A percentile compares a stretch with the other conserved stretches of the same genome.
phyloP scores from a whole-genome alignment of 2,888 invertebrate species.

The Anorthoa munda region DNA sequence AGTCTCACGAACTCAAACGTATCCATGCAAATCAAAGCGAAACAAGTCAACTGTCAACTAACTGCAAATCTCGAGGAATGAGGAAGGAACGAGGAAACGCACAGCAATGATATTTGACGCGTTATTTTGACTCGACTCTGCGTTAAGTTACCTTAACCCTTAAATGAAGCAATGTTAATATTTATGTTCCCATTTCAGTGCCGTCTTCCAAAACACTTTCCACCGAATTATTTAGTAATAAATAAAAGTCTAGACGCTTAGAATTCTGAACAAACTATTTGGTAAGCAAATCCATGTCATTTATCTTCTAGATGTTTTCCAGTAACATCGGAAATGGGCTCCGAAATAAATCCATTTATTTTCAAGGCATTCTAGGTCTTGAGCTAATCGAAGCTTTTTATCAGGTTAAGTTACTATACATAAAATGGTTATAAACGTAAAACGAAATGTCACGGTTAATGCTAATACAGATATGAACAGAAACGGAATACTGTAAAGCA shows the following conservation, averaged over 20 bases:
- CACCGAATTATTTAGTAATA: constrained; percentile 6
- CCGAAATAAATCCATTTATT: constrained; percentile 45
- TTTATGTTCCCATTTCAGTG: constrained; percentile 17
- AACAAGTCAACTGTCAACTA: no score
- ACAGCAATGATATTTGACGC: no score
- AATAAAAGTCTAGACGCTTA: constrained; percentile 7
- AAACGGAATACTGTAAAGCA: constrained; percentile 13
- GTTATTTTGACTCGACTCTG: no score
- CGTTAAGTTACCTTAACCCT: no score
- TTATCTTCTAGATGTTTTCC: constrained; percentile 28
- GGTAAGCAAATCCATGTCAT: constrained; percentile 38
- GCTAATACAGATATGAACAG: background rate
- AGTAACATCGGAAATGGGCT: constrained; percentile 32
- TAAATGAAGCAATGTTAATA: background rate
- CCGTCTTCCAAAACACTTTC: background rate
- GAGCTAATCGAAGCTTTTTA: constrained; percentile 17
- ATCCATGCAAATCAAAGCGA: no score
- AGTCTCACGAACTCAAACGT: no score
- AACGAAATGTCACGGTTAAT: background rate
- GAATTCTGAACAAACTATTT: constrained; percentile 32
- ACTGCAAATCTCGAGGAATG: no score
- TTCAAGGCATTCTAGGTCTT: constrained; percentile 17
- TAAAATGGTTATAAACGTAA: background rate
- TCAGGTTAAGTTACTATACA: background rate
- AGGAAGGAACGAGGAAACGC: no score